Base-by-base conservation (phyloP, 1,140 invertebrate species). In the Drosophila burlai region DNA sequence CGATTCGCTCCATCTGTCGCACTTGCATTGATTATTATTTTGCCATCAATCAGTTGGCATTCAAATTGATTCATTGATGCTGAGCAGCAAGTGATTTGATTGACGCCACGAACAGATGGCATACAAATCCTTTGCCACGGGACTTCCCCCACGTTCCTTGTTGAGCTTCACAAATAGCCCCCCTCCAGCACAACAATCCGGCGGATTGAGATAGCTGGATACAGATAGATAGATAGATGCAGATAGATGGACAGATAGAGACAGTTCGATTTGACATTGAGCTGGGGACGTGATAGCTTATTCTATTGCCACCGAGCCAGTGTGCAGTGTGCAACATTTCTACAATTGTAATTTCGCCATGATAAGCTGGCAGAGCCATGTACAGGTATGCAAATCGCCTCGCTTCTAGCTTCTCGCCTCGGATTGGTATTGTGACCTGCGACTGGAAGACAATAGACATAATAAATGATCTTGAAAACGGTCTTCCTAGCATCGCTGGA, bases 201-300 rank as follows among this genome's bases (percentile, higher is more conserved):
- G 9, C 38, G 59, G 55, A 74, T 74, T 74, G 71, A 61, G 71
- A 61, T 73, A 52, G 55, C 34, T 50, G 67, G 34, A 50, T 61
- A 61, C 18, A 49, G 59, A 58, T 42, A 16, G 52, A 58, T 42
- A 16, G 59, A 21, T 72, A 36, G 45, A 57, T 46, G 9, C 18
- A 57, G 54, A 59, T 52, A 58, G 65, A 66, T 71, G 62, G 76
- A 78, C 57, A 80, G 80, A 89, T 89, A 77, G 80, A 87, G 83
- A 65, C 65, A 73, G 65, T 62, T 80, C 52, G 55, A 57, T 81
- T 89, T 86, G 83, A 89, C 83, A 86, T 86, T 86, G 76, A 80
- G 76, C 76, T 57, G 65, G 76, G 71, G 63, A 89, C 83, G 84
- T 89, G 83, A 76, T 76, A 76, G 72, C 72, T 74, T 52, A 38